Conservation (phyloP, 2,113 vertebrate species). For the Grus americana region DNA sequence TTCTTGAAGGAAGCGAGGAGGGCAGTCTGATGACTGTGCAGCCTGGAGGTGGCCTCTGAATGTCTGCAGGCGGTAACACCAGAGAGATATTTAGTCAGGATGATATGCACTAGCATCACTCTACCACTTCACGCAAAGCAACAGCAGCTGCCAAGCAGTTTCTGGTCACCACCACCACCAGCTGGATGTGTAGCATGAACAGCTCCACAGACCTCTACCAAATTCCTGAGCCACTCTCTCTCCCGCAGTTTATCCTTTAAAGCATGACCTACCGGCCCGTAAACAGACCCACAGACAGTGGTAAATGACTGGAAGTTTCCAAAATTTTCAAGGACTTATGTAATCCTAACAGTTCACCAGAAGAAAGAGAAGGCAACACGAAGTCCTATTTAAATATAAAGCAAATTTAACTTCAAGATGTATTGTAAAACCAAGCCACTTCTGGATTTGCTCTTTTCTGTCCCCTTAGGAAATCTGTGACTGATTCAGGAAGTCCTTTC, state of each 20-base stretch:
- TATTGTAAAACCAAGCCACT: background rate
- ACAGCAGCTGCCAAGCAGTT: background rate
- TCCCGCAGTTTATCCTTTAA: background rate
- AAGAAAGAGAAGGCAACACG: background rate
- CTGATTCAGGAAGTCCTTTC: conserved; percentile 31
- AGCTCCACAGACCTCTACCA: background rate
- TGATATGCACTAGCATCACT: fast-evolving
- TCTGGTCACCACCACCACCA: background rate
- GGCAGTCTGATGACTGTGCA: background rate
- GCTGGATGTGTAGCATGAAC: background rate
- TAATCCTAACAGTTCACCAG: background rate
- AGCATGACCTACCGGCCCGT: background rate
- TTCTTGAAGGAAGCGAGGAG: background rate
- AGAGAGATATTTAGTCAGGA: background rate
- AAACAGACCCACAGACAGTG: background rate
- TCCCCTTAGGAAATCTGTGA: background rate
- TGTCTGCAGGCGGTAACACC: background rate
- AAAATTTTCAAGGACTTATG: background rate
- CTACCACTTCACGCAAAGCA: background rate
- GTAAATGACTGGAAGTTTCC: background rate
- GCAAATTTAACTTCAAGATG: background rate
- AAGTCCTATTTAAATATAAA: background rate
- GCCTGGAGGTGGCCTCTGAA: background rate
- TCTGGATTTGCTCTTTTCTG: conserved; percentile 3
- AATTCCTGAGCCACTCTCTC: background rate